These are phyloP conservation scores for Pollachius pollachius DNA, from an alignment of 2,113 vertebrate species.

Conservation along the genomic window DNA sequence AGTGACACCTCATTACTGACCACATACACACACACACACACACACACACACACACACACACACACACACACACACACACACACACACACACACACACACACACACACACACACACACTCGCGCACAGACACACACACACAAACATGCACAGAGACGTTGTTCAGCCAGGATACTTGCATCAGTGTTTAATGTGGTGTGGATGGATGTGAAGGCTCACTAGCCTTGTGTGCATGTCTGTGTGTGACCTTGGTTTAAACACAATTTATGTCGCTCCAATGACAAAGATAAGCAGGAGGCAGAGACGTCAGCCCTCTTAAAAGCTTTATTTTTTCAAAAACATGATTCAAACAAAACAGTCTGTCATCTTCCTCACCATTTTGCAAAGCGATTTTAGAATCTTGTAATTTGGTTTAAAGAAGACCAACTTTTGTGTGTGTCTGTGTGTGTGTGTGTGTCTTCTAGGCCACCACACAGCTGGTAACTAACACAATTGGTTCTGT, in stretches of 20 bases:
- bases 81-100: no score
- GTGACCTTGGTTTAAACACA: constrained; percentile 21
- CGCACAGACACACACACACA: background rate
- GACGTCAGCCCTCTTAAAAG: background rate
- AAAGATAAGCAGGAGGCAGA: constrained; percentile 10
- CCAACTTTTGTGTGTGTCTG: background rate
- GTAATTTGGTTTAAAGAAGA: background rate
- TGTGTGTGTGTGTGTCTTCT: background rate
- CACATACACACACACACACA: constrained; percentile 15
- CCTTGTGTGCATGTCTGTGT: background rate
- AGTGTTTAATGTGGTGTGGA: constrained; percentile 46
- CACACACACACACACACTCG: no score
- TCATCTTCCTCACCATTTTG: no score
- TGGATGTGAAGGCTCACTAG: constrained; percentile 29
- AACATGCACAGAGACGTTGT: constrained; percentile 4
- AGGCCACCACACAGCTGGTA: no score
- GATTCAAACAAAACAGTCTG: no score
- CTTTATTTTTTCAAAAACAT: no score
- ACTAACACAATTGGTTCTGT: no score
- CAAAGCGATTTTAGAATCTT: no score
- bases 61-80: no score
- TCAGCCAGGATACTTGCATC: constrained; percentile 39
- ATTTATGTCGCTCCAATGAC: constrained; percentile 20
- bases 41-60: background rate
- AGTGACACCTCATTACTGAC: constrained; percentile 64